Evolutionary conservation across 2,113 vertebrate species (phyloP).

Genomic region (Entelurus aequoreus): DNA sequence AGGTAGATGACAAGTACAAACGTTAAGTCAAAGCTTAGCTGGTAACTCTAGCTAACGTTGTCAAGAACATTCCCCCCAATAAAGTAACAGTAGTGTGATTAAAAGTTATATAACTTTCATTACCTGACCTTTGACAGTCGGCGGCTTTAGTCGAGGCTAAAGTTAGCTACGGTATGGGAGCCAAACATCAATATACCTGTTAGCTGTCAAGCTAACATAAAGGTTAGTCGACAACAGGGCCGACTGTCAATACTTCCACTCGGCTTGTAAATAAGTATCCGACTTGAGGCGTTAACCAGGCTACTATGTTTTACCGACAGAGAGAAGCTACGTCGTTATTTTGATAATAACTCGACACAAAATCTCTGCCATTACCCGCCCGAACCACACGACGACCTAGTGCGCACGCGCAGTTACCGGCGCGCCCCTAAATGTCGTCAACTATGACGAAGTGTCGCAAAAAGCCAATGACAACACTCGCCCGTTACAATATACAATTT

Average conservation of each 20-base stretch:
- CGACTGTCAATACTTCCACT: too few species aligned
- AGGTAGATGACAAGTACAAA: background rate
- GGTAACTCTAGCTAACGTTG: background rate
- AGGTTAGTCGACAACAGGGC: too few species aligned
- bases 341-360: background rate
- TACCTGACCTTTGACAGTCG: background rate
- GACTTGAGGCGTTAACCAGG: too few species aligned
- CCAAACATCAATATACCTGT: background rate
- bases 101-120: background rate
- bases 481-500: background rate
- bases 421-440: background rate
- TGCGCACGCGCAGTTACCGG: background rate
- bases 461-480: background rate
- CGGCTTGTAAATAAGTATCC: too few species aligned
- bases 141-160: background rate
- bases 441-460: conserved; percentile 3
- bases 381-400: background rate
- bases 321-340: background rate
- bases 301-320: background rate
- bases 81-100: background rate
- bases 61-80: background rate
- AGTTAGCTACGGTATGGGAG: conserved; percentile 6
- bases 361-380: background rate
- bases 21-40: background rate
- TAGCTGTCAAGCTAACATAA: conserved; percentile 1